Evolutionary conservation across 2,888 invertebrate species (phyloP).

Genomic region (Opisthograptis luteolata): DNA sequence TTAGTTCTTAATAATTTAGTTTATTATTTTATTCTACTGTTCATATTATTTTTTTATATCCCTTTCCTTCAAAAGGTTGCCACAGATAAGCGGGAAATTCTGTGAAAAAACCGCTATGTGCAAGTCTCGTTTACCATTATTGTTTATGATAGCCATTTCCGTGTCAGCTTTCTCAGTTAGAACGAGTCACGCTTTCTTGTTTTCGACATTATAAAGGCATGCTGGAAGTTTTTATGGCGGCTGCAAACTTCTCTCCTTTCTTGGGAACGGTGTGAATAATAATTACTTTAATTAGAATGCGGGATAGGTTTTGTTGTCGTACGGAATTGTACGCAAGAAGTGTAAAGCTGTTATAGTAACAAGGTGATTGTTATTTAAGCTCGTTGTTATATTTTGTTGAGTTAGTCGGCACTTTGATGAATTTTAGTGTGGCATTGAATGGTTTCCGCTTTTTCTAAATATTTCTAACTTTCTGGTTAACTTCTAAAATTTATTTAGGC

Average conservation of each 20-base stretch:
- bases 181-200: slow-evolving; percentile 12
- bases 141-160: slow-evolving; percentile 12
- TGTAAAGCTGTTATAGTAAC: too few relatives aligned
- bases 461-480: too few relatives aligned
- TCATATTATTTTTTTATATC: too few relatives aligned
- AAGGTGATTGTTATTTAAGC: too few relatives aligned
- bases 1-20: too few relatives aligned
- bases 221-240: slow-evolving; percentile 23
- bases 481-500: too few relatives aligned
- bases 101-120: not conserved
- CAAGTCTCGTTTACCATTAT: not conserved
- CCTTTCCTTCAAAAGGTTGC: not conserved
- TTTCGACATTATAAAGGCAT: slow-evolving; percentile 13
- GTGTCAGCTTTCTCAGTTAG: not conserved
- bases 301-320: not conserved
- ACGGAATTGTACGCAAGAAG: slow-evolving; percentile 8
- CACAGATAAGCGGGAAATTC: not conserved
- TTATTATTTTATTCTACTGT: too few relatives aligned
- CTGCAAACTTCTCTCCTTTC: not conserved
- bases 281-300: slow-evolving; percentile 11
- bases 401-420: too few relatives aligned
- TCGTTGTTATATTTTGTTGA: too few relatives aligned
- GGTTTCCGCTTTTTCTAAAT: too few relatives aligned
- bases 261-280: not conserved
- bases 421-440: too few relatives aligned